Evolutionary conservation across 1,140 invertebrate genomes (phyloP).

Genomic region (Solen grandis): DNA sequence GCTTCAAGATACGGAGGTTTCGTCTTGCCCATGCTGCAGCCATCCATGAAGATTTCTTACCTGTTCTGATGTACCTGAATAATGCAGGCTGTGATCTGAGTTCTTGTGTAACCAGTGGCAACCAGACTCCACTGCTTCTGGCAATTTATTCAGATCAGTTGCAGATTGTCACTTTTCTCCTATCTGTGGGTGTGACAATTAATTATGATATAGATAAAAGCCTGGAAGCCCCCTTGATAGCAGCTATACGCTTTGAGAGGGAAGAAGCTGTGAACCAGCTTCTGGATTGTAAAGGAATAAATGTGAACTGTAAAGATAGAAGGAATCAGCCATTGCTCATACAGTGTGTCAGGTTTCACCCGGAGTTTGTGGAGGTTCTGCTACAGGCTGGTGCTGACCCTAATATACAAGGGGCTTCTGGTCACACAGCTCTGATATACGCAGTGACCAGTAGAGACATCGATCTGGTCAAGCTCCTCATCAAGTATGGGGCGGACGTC

Average conservation of each 20-base stretch:
- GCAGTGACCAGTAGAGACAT: conserved; percentile 59
- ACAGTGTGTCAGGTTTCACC: conserved; percentile 16
- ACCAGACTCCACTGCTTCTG: conserved; percentile 3
- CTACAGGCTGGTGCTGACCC: conserved; percentile 53
- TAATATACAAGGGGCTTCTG: conserved; percentile 42
- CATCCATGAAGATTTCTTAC: background rate
- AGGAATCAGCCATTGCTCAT: conserved; percentile 23
- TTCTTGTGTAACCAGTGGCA: background rate
- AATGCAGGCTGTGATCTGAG: conserved; percentile 6
- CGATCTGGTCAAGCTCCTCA: conserved; percentile 53
- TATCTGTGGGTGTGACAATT: background rate
- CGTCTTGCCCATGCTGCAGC: conserved; percentile 2
- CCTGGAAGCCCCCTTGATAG: background rate
- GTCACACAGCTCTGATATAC: conserved; percentile 56
- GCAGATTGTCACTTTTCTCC: conserved; percentile 8
- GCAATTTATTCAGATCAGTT: background rate
- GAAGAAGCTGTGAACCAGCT: conserved; percentile 10
- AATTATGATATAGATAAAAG: background rate
- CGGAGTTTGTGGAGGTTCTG: conserved; percentile 30
- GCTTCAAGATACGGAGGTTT: background rate
- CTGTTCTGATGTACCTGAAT: conserved; percentile 1
- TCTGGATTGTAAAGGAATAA: background rate
- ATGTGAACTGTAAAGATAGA: conserved; percentile 8
- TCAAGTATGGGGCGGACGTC: conserved; percentile 62
- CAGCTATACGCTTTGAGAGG: conserved; percentile 3